These are phyloP conservation scores for Schizaphis graminum DNA, from an alignment of 2,888 invertebrate species.

Conservation along the genomic window DNA sequence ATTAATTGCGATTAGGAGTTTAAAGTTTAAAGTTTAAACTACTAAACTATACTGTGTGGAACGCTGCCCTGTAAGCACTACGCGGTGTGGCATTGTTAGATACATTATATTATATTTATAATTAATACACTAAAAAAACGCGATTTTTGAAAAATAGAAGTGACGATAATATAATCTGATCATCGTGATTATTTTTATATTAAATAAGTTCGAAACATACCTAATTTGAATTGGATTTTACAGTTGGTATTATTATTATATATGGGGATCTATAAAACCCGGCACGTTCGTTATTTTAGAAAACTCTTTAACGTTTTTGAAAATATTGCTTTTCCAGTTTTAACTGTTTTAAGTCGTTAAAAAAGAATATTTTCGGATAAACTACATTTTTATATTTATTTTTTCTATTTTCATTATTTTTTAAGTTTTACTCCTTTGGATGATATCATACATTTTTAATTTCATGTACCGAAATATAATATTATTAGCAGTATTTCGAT, in stretches of 20 bases:
- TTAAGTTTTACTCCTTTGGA: neutral
- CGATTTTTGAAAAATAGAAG: neutral
- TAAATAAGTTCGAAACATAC: neutral
- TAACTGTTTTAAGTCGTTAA: neutral
- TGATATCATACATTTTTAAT: neutral
- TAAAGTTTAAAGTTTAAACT: slow-evolving; percentile 5
- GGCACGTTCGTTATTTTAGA: neutral
- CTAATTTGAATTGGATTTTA: neutral
- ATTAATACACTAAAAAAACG: neutral
- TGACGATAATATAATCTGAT: neutral
- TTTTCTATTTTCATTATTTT: neutral
- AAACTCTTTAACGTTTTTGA: neutral
- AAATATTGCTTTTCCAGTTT: neutral
- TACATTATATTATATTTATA: neutral
- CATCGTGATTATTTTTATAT: neutral
- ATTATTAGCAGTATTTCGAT: neutral
- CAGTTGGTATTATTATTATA: neutral
- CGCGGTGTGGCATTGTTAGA: neutral
- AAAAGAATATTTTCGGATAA: neutral
- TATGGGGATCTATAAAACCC: neutral
- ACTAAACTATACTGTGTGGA: neutral
- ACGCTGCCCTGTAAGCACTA: neutral
- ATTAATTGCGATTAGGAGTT: slow-evolving; percentile 16
- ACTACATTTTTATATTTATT: no score
- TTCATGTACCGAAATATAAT: neutral